A percentile compares a stretch with the other conserved stretches of the same genome.
Conservation (phyloP, 2,888 invertebrate genomes). For the Phengaris alcon region DNA sequence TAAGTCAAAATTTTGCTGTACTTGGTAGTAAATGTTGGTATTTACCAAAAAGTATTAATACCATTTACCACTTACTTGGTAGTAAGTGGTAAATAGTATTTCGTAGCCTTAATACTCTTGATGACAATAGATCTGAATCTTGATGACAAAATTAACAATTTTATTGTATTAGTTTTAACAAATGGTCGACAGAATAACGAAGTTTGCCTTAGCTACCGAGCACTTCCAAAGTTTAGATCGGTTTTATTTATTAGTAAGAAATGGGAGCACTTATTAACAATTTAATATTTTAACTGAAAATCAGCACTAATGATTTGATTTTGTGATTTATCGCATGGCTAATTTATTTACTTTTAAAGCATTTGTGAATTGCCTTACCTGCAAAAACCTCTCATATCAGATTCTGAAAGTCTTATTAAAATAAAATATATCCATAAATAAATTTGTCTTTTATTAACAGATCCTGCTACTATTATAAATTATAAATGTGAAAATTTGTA, state of each 20-base stretch:
- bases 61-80: too few species aligned
- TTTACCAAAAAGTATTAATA: too few species aligned
- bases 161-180: constrained; percentile 40
- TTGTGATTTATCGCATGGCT: constrained; percentile 60
- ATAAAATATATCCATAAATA: constrained; percentile 69
- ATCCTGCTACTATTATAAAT: too few species aligned
- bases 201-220: constrained; percentile 45
- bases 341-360: constrained; percentile 68
- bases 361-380: constrained; percentile 71
- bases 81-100: constrained; percentile 25
- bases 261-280: constrained; percentile 58
- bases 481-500: too few species aligned
- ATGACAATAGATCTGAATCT: constrained; percentile 46
- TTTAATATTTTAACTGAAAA: constrained; percentile 53
- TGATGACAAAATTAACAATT: constrained; percentile 40
- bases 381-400: constrained; percentile 67
- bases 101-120: constrained; percentile 21
- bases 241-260: constrained; percentile 32
- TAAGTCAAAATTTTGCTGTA: constrained; percentile 32
- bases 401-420: constrained; percentile 74
- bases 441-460: constrained; percentile 37
- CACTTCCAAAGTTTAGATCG: constrained; percentile 3
- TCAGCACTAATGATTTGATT: constrained; percentile 50
- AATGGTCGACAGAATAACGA: constrained; percentile 47
- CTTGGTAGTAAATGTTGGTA: too few species aligned